Evolutionary conservation across 1,140 invertebrate genomes (phyloP), one percentile per base, ranked within the genome.

Genomic region (Bathynomus jamesi): DNA sequence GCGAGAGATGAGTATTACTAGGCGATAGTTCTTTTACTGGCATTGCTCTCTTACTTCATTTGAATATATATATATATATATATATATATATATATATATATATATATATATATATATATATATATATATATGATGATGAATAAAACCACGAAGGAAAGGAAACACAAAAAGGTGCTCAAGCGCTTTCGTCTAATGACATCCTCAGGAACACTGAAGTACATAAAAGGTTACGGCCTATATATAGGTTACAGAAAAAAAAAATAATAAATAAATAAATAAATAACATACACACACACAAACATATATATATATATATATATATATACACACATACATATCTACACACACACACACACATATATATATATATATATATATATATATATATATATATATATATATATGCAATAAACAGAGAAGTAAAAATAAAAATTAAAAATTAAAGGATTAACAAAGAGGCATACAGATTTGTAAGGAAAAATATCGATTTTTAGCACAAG

Each of bases 331-430:
- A 62, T 27, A 62, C 21, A 62, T 27, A 62, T 27, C 8, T 28
- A 63, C 25, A 63, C 25, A 63, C 25, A 63, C 25, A 63, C 3
- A 63, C 25, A 63, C 25, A 63, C 25, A 63, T 28, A 63, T 28
- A 63, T 28, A 63, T 27, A 62, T 27, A 62, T 27, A 62, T 27
- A 62, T 27, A 62, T 27, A 62, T 27, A 62, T 27, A 62, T 62
- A 62, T 62, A 62, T 62, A 62, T 62, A 62, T 62, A 62, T 62
- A 62, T 62, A 62, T 62, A 62, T 62, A 62, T 62, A 62, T 62
- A 62, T 62, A 62, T 62, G 5, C 5, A 8, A 21, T 21, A 21
- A 8, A 21, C 10, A 21, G 5, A 5, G n/a, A n/a, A n/a, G n/a
- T n/a, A n/a, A n/a, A n/a, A n/a, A n/a, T n/a, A n/a, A n/a, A n/a